Evolutionary conservation across 2,888 invertebrate species (phyloP), one percentile per base, ranked within the genome.

Genomic region (Sisyra nigra): DNA sequence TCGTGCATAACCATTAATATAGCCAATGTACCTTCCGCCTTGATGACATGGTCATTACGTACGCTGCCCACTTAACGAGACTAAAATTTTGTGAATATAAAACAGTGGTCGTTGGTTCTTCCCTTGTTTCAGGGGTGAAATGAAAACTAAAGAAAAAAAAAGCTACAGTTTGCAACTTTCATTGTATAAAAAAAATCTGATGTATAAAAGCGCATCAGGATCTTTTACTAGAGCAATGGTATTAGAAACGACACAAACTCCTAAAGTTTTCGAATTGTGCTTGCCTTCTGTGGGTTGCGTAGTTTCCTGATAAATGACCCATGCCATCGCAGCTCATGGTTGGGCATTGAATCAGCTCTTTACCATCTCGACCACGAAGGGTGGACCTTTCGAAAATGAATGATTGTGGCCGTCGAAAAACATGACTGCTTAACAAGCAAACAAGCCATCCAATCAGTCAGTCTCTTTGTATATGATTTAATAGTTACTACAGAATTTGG

Each of bases 291-390:
- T 88, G 87, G 53, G 86, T 82, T 55, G 84, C 78, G 75, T 85
- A 88, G 76, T 83, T 85, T 59, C 86, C 86, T 56, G 85, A 85
- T 61, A 85, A 72, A 71, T 88, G 87, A 58, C 87, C 87, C 66
- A 81, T 76, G 55, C 86, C 86, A 69, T 86, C 85, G 71, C 86
- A 87, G 69, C 70, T 70, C 59, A 69, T 68, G 54, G 82, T 82
- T 49, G 84, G 85, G 61, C 85, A 85, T 67, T 81, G 80, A 63
- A 83, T 72, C 61, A 80, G 72, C 68, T 80, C 80, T 68, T 76
- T 76, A 59, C 72, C 71, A 60, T 78, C 78, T 59, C 76, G 72
- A 57, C 73, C 68, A 61, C 76, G 71, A 63, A 61, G 59, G n/a
- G 37, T 11, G 15, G 18, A n/a, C 38, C 37, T 29, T 11, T 37